These are phyloP conservation scores for Alouatta palliata DNA, from an alignment of 2,113 vertebrate genomes.

Conservation along the genomic window DNA sequence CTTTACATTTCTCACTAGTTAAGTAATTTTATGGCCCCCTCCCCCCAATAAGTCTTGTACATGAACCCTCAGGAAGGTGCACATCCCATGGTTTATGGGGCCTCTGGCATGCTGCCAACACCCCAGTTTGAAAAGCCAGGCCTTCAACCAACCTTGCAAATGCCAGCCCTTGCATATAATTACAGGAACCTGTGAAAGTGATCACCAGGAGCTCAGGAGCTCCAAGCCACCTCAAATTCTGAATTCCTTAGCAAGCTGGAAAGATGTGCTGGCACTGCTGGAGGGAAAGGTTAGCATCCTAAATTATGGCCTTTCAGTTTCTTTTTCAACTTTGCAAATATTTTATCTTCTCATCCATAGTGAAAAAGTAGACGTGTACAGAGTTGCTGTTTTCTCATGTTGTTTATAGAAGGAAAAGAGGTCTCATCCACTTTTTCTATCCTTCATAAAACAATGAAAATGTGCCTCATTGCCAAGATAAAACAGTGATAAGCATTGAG, in stretches of 20 bases:
- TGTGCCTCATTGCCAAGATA: slow-evolving; percentile 4
- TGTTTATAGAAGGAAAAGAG: slow-evolving; percentile 37
- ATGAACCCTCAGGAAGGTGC: slow-evolving; percentile 49
- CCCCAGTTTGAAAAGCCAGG: slow-evolving; percentile 46
- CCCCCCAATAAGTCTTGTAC: slow-evolving; percentile 24
- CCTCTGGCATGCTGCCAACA: not conserved
- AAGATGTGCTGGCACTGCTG: not conserved
- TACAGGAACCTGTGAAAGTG: slow-evolving; percentile 46
- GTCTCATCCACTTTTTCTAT: slow-evolving; percentile 47
- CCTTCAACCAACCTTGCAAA: slow-evolving; percentile 61
- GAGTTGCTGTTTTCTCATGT: slow-evolving; percentile 11
- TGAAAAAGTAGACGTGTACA: slow-evolving; percentile 11
- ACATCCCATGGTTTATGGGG: slow-evolving; percentile 16
- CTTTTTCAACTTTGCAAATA: slow-evolving; percentile 60
- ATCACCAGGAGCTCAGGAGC: slow-evolving; percentile 34
- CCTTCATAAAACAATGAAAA: slow-evolving; percentile 68
- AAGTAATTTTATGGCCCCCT: not conserved
- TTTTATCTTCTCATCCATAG: slow-evolving; percentile 47
- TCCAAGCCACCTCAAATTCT: slow-evolving; percentile 23
- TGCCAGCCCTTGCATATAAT: slow-evolving; percentile 62
- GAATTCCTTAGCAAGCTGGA: slow-evolving; percentile 21
- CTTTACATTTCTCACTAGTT: slow-evolving; percentile 22
- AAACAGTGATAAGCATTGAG: slow-evolving; percentile 6
- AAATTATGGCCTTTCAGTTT: slow-evolving; percentile 21
- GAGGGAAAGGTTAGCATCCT: slow-evolving; percentile 54